Evolutionary conservation across 35 echinoderm and acorn worm species (phyloP).

Genomic region (Antedon bifida): DNA sequence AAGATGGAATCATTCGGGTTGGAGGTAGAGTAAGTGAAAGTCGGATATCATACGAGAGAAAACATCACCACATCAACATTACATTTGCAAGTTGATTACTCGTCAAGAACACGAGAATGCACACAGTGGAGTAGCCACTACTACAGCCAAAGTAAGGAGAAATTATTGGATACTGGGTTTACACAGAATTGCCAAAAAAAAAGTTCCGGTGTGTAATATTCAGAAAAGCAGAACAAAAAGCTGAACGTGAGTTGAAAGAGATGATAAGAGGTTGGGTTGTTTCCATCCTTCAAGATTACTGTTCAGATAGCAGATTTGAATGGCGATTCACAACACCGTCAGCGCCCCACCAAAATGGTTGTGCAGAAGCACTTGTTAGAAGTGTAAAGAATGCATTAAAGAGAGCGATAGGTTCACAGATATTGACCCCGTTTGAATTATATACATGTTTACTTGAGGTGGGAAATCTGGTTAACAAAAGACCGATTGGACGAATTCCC

Average conservation of each 20-base stretch:
- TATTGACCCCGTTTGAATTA: conserved; percentile 24
- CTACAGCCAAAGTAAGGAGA: too few relatives aligned
- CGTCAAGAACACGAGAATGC: too few relatives aligned
- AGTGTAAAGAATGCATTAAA: conserved; percentile 28
- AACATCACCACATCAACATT: too few relatives aligned
- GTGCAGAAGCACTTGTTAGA: conserved; percentile 31
- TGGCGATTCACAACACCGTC: conserved; percentile 45
- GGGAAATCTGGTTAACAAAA: conserved; percentile 33
- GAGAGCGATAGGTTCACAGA: neutral
- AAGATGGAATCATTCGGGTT: too few relatives aligned
- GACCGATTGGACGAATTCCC: conserved; percentile 26
- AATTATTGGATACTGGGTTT: too few relatives aligned
- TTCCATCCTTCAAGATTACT: conserved; percentile 31
- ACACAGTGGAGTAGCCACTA: too few relatives aligned
- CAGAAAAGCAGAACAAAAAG: neutral
- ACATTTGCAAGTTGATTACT: too few relatives aligned
- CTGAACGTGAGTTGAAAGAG: conserved; percentile 28
- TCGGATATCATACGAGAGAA: too few relatives aligned
- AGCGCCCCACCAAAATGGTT: conserved; percentile 15
- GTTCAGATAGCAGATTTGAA: conserved; percentile 30
- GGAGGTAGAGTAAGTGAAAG: too few relatives aligned
- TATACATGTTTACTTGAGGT: conserved; percentile 34
- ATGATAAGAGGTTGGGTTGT: conserved; percentile 42
- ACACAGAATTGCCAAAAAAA: too few relatives aligned
- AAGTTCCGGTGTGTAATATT: too few relatives aligned